Evolutionary conservation across 2,888 invertebrate species (phyloP).

Genomic region (Agonum fuliginosum): DNA sequence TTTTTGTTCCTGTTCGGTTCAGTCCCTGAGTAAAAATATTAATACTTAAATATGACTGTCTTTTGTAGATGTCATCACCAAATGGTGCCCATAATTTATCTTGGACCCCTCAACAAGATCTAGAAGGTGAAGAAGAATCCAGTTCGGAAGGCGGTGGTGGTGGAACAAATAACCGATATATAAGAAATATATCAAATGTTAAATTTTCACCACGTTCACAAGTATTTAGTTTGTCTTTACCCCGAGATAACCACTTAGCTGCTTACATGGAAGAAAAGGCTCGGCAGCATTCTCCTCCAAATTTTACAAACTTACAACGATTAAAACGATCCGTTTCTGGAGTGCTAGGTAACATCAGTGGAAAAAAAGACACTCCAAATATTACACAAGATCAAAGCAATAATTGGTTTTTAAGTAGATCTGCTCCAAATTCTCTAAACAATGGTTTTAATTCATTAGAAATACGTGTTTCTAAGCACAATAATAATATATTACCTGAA

Average conservation of each 20-base stretch:
- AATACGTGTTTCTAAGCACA: conserved; percentile 61
- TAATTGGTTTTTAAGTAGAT: conserved; percentile 89
- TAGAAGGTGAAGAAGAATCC: conserved; percentile 78
- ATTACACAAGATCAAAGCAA: conserved; percentile 72
- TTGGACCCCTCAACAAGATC: conserved; percentile 92
- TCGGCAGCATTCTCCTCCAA: conserved; percentile 32
- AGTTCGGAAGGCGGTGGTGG: conserved; percentile 58
- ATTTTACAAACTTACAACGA: conserved; percentile 75
- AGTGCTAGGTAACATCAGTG: conserved; percentile 68
- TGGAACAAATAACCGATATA: conserved; percentile 61
- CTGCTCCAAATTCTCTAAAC: conserved; percentile 86
- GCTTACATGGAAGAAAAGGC: conserved; percentile 71
- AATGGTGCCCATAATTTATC: conserved; percentile 69
- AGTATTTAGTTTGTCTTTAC: conserved; percentile 85
- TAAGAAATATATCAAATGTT: conserved; percentile 65
- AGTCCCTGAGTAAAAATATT: conserved; percentile 15
- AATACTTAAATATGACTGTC: conserved; percentile 23
- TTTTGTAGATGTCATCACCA: conserved; percentile 40
- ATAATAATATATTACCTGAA: conserved; percentile 15
- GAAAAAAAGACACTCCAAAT: conserved; percentile 61
- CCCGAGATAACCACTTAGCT: conserved; percentile 77
- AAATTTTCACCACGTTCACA: conserved; percentile 73
- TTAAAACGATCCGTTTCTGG: conserved; percentile 83
- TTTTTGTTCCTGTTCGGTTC: too few species aligned
- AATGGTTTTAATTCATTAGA: conserved; percentile 74